Conservation (phyloP, 2,113 vertebrate genomes). For the Odontophorus gujanensis region DNA sequence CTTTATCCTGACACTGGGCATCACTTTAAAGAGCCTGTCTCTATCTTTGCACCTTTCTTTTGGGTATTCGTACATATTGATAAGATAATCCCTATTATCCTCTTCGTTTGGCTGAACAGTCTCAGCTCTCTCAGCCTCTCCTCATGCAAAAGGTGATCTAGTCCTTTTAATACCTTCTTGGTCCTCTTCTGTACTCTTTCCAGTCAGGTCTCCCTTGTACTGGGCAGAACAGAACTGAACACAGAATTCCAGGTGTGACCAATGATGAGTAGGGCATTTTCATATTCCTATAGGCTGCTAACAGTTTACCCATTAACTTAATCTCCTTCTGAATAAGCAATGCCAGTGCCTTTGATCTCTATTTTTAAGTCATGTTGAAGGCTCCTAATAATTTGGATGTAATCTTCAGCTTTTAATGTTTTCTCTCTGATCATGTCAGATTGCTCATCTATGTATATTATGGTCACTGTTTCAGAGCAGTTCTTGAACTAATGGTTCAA, state of each 20-base stretch:
- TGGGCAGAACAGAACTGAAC: not conserved
- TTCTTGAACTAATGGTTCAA: not conserved
- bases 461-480: not conserved
- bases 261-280: not conserved
- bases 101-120: not conserved
- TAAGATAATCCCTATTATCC: not conserved
- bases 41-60: not conserved
- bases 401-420: not conserved
- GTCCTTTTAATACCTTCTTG: not conserved
- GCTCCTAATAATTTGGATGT: not conserved
- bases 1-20: not conserved
- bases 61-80: not conserved
- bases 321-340: not conserved
- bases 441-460: not conserved
- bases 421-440: not conserved
- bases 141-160: not conserved
- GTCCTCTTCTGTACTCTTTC: not conserved
- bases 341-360: not conserved
- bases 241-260: not conserved
- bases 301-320: not conserved
- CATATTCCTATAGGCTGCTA: not conserved
- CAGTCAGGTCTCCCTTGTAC: not conserved
- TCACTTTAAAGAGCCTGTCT: not conserved
- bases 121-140: not conserved
- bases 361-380: not conserved